Base-by-base conservation (phyloP, 2,888 invertebrate genomes). In the Leptopilina syphax region DNA sequence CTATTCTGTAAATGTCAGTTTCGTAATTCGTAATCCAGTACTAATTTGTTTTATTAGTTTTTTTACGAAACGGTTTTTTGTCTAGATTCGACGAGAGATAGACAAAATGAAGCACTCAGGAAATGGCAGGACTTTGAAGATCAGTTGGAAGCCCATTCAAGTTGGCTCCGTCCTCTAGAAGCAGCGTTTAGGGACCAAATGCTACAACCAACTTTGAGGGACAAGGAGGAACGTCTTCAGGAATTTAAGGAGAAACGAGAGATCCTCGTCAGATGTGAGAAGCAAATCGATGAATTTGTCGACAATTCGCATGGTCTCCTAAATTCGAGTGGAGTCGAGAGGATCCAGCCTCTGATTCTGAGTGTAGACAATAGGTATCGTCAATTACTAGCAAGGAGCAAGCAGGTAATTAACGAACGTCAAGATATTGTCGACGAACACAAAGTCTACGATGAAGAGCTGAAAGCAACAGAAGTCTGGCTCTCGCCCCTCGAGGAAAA, bases 361-460 rank as follows among this genome's bases (percentile, higher is more conserved):
- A 98, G 98, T 93, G 95, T 98, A n/a, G 97, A 96, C 85, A 96
- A 96, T 88, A 94, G 97, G 76, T 97, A 97, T 89, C 97, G 97
- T 90, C 94, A 96, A 79, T 92, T 98, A 47, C 96, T 96, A 88
- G 94, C 95, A 1, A 93, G 97, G 77, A 96, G 96, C 84, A 97
- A 98, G 91, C 97, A 98, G 90, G 96, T 96, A 0, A 95, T 97
- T 5, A 96, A 96, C 87, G 95, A 96, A 83, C 97, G 96, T 95
- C 96, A 96, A 85, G 95, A 95, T 87, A 93, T 98, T 79, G 96
- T 96, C 0, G 96, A 96, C 76, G 97, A 98, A 88, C 98, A 98
- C 88, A 95, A 95, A 79, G 94, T 94, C 85, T 98, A 96, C 88
- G 94, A 95, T 78, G 96, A 96, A 80, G 95, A 96, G 88, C 93